These are phyloP conservation scores for Timandra comae DNA, from an alignment of 2,888 invertebrate genomes.

Conservation along the genomic window DNA sequence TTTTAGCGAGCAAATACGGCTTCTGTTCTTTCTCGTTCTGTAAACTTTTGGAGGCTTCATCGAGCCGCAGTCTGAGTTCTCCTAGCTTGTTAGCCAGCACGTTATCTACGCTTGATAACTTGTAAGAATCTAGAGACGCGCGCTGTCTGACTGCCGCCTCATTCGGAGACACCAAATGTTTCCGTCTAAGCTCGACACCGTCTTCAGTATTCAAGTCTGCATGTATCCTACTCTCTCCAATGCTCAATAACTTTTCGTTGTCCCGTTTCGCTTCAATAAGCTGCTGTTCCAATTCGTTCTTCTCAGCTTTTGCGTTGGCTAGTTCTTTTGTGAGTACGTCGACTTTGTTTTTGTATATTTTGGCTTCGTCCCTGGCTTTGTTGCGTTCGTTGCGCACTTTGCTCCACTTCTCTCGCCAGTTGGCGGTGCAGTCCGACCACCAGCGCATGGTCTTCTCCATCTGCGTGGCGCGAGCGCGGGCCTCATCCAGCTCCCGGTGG, in stretches of 20 bases:
- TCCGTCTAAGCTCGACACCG: slow-evolving; percentile 58
- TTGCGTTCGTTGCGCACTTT: slow-evolving; percentile 94
- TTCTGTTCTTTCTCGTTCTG: slow-evolving; percentile 67
- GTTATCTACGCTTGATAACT: slow-evolving; percentile 64
- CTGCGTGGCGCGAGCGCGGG: slow-evolving; percentile 94
- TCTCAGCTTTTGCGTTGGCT: slow-evolving; percentile 84
- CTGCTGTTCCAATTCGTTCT: slow-evolving; percentile 85
- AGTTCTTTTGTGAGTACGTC: slow-evolving; percentile 87
- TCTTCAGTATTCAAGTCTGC: slow-evolving; percentile 58
- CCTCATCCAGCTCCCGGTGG: slow-evolving; percentile 92
- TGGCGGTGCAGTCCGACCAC: slow-evolving; percentile 99
- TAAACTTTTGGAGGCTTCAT: slow-evolving; percentile 57
- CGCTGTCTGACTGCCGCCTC: slow-evolving; percentile 52
- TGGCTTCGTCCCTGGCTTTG: slow-evolving; percentile 92
- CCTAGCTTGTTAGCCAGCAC: slow-evolving; percentile 58
- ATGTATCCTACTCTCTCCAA: slow-evolving; percentile 63
- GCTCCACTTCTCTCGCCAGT: slow-evolving; percentile 97
- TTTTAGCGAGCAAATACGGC: slow-evolving; percentile 53
- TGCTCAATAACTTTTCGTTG: slow-evolving; percentile 84
- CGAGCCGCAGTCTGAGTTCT: slow-evolving; percentile 53
- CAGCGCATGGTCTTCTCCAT: slow-evolving; percentile 99
- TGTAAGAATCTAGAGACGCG: slow-evolving; percentile 65
- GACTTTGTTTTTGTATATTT: slow-evolving; percentile 86
- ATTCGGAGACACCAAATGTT: slow-evolving; percentile 50
- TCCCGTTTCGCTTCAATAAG: slow-evolving; percentile 86